Percentiles rank a stretch among this genome's conserved stretches.
Evolutionary conservation across 2,113 vertebrate genomes (phyloP).

Genomic region (Agelaius tricolor): DNA sequence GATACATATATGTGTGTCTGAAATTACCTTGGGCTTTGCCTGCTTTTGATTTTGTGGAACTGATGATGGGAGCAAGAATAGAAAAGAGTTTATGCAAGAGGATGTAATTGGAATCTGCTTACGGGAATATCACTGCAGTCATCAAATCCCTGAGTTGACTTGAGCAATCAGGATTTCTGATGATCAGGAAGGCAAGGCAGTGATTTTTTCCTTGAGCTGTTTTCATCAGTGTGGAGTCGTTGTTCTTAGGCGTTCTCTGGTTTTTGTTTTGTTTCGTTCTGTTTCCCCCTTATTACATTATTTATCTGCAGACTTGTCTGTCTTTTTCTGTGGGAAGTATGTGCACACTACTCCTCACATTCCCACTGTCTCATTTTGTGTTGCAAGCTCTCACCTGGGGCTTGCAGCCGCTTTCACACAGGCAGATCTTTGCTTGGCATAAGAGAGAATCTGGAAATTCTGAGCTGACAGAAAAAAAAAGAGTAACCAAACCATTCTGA

Average conservation of each 20-base stretch:
- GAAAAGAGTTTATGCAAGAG: not conserved
- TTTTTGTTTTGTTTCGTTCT: not conserved
- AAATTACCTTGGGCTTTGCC: slow-evolving; percentile 5
- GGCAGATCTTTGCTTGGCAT: not conserved
- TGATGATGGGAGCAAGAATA: not conserved
- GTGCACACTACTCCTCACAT: not conserved
- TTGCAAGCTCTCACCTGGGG: not conserved
- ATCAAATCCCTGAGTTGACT: slow-evolving; percentile 33
- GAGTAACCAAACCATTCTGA: not conserved
- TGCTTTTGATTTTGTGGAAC: not conserved
- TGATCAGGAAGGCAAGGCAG: not conserved
- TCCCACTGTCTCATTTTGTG: not conserved
- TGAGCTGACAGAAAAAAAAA: not conserved
- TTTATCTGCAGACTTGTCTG: not conserved
- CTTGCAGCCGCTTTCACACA: not conserved
- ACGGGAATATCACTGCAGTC: not conserved
- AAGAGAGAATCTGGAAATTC: not conserved
- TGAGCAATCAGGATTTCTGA: not conserved
- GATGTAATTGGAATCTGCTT: not conserved
- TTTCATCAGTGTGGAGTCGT: not conserved
- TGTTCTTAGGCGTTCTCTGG: not conserved
- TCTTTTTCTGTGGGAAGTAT: not conserved
- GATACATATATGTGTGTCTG: not conserved
- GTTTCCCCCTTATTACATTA: not conserved
- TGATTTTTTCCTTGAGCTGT: not conserved